Percentiles rank a stretch among this genome's conserved stretches.
Evolutionary conservation across 1,140 invertebrate species (phyloP).

Genomic region (Coptotermes formosanus): DNA sequence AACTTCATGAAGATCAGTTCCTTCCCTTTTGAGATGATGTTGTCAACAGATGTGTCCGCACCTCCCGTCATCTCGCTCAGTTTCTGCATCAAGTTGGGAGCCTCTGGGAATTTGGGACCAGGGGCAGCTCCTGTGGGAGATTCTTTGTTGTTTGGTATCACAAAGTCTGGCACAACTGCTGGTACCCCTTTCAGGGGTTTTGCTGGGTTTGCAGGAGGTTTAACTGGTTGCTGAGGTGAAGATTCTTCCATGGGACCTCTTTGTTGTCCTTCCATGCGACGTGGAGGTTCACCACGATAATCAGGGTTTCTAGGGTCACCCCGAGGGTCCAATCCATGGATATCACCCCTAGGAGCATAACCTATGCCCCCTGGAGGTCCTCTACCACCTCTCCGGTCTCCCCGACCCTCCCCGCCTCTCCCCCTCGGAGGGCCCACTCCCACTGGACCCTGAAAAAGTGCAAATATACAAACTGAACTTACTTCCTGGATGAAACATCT

Average conservation of each 20-base stretch:
- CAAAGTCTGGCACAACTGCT: constrained; percentile 45
- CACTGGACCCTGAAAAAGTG: constrained; percentile 32
- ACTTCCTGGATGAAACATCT: too few relatives aligned
- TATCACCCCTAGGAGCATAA: constrained; percentile 7
- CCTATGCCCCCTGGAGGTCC: constrained; percentile 44
- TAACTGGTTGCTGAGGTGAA: not conserved
- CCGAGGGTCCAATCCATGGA: not conserved
- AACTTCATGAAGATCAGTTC: constrained; percentile 91
- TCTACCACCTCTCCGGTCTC: constrained; percentile 59
- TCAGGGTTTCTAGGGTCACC: not conserved
- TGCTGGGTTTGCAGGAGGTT: not conserved
- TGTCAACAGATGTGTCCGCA: constrained; percentile 51
- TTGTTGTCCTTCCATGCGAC: not conserved
- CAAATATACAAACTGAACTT: not conserved
- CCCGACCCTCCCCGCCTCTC: constrained; percentile 47
- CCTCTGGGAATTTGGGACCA: constrained; percentile 38
- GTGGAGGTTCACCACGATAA: not conserved
- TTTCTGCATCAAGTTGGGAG: constrained; percentile 77
- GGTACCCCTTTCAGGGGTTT: constrained; percentile 42
- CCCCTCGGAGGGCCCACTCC: constrained; percentile 49
- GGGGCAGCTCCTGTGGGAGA: constrained; percentile 33
- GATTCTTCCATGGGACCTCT: not conserved
- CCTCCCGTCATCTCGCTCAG: constrained; percentile 76
- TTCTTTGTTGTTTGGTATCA: constrained; percentile 39
- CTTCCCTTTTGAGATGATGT: constrained; percentile 83